phyloP scores from a whole-genome alignment of 1,140 invertebrate species.

The Tetragnatha versicolor region DNA sequence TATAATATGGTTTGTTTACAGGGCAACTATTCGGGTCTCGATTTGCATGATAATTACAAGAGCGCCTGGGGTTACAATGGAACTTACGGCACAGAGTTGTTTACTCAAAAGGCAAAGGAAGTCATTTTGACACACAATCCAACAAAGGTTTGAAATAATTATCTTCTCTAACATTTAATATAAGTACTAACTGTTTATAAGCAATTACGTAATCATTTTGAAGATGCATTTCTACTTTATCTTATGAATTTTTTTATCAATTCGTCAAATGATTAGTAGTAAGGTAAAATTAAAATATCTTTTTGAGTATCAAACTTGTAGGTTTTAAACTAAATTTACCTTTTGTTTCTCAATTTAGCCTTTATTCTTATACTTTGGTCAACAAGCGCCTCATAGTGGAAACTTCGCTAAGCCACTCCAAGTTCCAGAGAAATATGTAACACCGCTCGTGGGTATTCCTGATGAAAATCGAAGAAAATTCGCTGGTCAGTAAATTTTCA shows the following conservation, averaged over 20 bases:
- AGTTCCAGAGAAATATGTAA: slow-evolving; percentile 39
- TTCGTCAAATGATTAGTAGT: too few relatives aligned
- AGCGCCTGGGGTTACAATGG: slow-evolving; percentile 80
- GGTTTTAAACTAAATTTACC: not conserved
- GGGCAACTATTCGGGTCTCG: slow-evolving; percentile 18
- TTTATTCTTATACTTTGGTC: slow-evolving; percentile 83
- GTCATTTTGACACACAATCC: slow-evolving; percentile 75
- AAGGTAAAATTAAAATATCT: too few relatives aligned
- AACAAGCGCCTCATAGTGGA: slow-evolving; percentile 84
- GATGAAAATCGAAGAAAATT: slow-evolving; percentile 53
- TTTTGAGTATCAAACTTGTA: not conserved
- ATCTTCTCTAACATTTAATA: not conserved
- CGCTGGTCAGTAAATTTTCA: slow-evolving; percentile 28
- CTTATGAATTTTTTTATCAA: too few relatives aligned
- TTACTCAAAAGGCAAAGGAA: slow-evolving; percentile 76
- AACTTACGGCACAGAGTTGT: slow-evolving; percentile 82
- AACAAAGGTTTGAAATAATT: slow-evolving; percentile 9
- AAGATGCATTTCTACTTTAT: too few relatives aligned
- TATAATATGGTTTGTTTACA: not conserved
- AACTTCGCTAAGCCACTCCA: slow-evolving; percentile 73
- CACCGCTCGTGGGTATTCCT: slow-evolving; percentile 31
- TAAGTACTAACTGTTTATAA: too few relatives aligned
- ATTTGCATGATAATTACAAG: slow-evolving; percentile 71
- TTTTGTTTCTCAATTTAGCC: slow-evolving; percentile 66
- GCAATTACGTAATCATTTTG: too few relatives aligned